Evolutionary conservation across 2,113 vertebrate species (phyloP).

Genomic region (Macroglossus sobrinus): DNA sequence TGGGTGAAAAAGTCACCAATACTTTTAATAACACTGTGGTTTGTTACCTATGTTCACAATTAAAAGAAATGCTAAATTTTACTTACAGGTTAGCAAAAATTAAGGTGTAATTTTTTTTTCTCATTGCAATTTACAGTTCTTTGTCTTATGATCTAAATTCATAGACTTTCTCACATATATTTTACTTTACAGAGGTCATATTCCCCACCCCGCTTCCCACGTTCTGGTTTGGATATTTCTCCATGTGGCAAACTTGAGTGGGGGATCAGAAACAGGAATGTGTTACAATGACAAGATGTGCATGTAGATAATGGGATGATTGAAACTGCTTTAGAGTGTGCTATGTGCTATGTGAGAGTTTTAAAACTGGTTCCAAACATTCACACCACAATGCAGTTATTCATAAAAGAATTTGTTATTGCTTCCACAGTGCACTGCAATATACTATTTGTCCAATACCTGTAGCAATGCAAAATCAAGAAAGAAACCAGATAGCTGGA

Average conservation of each 20-base stretch:
- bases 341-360: background rate
- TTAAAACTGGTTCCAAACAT: background rate
- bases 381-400: background rate
- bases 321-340: background rate
- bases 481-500: slow-evolving; percentile 32
- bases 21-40: background rate
- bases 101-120: slow-evolving; percentile 16
- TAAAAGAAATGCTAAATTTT: slow-evolving; percentile 17
- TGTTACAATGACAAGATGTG: background rate
- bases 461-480: background rate
- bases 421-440: background rate
- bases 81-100: slow-evolving; percentile 8
- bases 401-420: slow-evolving; percentile 32
- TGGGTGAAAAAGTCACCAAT: background rate
- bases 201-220: background rate
- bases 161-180: background rate
- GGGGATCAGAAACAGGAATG: background rate
- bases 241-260: background rate
- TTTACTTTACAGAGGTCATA: background rate
- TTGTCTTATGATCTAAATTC: slow-evolving; percentile 7
- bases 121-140: background rate
- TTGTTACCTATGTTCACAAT: background rate
- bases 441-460: background rate
- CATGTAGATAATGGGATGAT: background rate
- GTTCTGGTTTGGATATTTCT: background rate